A percentile compares a stretch with the other conserved stretches of the same genome.
phyloP scores from a whole-genome alignment of 1,140 invertebrate species.

The Lasioglossum baleicum region DNA sequence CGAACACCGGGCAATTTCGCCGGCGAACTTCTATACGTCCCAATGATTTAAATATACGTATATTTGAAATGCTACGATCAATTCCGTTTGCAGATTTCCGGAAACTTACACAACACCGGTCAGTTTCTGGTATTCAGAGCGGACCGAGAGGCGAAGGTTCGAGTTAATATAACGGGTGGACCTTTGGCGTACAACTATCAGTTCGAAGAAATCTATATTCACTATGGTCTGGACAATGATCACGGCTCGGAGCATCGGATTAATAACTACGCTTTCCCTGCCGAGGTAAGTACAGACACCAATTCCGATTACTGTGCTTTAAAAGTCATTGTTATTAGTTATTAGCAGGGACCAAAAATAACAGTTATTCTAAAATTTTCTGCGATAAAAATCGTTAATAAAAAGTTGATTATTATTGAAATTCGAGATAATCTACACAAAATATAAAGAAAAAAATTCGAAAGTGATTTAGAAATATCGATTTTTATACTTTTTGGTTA shows the following conservation, averaged over 20 bases:
- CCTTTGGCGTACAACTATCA: constrained; percentile 96
- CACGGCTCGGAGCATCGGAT: constrained; percentile 96
- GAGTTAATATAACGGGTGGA: constrained; percentile 96
- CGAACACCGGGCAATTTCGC: too few relatives aligned
- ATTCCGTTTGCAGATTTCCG: constrained; percentile 86
- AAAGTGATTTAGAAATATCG: too few relatives aligned
- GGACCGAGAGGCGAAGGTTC: constrained; percentile 91
- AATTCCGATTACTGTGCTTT: too few relatives aligned
- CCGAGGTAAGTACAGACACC: constrained; percentile 86
- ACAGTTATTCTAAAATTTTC: too few relatives aligned
- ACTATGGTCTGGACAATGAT: constrained; percentile 93
- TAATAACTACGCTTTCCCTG: constrained; percentile 95
- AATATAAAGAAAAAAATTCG: too few relatives aligned
- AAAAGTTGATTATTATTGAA: too few relatives aligned
- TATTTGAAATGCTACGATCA: constrained; percentile 16
- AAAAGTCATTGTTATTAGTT: too few relatives aligned
- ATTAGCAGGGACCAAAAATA: too few relatives aligned
- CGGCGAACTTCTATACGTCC: too few relatives aligned
- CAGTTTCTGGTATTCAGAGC: constrained; percentile 94
- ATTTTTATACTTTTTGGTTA: too few relatives aligned
- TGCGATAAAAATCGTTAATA: too few relatives aligned
- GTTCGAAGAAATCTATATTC: constrained; percentile 96
- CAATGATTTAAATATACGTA: background rate
- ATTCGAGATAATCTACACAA: too few relatives aligned
- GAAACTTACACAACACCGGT: constrained; percentile 92